phyloP scores from a whole-genome alignment of 2,797 vertebrate species.

The Somateria mollissima region DNA sequence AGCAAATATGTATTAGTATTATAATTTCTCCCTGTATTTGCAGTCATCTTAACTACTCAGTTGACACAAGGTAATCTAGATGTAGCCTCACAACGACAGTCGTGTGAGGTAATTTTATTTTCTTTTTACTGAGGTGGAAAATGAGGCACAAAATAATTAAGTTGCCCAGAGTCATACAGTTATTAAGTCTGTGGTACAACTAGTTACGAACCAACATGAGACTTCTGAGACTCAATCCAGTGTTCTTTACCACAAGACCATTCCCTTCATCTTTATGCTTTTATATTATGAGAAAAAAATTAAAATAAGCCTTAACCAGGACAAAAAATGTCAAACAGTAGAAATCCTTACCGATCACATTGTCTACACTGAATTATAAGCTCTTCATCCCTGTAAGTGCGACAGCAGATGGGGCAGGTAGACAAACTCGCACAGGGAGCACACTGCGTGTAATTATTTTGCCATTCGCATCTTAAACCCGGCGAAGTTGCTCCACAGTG shows the following conservation, averaged over 20 bases:
- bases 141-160: background rate
- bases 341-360: constrained; percentile 89
- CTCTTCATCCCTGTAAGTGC: constrained; percentile 92
- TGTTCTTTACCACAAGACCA: constrained; percentile 19
- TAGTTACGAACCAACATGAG: background rate
- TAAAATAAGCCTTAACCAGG: background rate
- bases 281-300: background rate
- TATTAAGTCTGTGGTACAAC: constrained; percentile 16
- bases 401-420: constrained; percentile 89
- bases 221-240: constrained; percentile 7
- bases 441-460: constrained; percentile 99
- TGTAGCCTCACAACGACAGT: background rate
- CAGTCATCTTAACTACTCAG: background rate
- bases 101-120: background rate
- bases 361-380: constrained; percentile 96
- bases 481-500: constrained; percentile 95
- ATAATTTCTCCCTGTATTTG: background rate
- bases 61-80: background rate
- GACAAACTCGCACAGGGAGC: constrained; percentile 94
- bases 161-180: background rate
- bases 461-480: constrained; percentile 96
- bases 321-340: background rate
- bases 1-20: background rate
- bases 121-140: background rate
- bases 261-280: background rate